phyloP scores from a whole-genome alignment of 2,888 invertebrate species.

The Leucania comma region DNA sequence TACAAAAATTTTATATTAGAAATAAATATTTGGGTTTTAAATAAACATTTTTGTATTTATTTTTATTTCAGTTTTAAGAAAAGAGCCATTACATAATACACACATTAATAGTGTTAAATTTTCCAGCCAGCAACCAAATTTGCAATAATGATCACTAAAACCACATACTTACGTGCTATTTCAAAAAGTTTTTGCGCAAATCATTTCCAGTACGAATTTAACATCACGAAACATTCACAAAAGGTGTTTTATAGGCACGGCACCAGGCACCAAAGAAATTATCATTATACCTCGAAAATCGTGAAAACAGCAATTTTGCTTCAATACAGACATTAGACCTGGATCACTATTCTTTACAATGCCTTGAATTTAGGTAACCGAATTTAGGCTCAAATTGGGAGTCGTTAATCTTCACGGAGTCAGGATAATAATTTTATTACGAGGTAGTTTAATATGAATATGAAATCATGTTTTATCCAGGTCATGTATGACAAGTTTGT shows the following conservation, averaged over 20 bases:
- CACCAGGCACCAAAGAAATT: conserved; percentile 56
- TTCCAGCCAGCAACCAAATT: no score
- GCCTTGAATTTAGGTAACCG: conserved; percentile 29
- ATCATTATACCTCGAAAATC: conserved; percentile 45
- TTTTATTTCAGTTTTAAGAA: neutral
- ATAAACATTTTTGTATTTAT: no score
- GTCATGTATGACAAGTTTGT: neutral
- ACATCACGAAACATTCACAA: conserved; percentile 33
- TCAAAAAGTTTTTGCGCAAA: neutral
- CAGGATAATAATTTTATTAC: conserved; percentile 28
- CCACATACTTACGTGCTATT: no score
- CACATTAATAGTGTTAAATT: no score
- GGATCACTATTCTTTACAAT: conserved; percentile 36
- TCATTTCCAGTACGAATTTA: conserved; percentile 39
- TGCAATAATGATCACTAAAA: no score
- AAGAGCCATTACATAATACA: no score
- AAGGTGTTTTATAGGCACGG: conserved; percentile 48
- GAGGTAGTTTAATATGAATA: neutral
- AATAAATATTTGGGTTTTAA: no score
- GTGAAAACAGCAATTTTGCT: conserved; percentile 52
- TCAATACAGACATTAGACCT: conserved; percentile 50
- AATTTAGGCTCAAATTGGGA: conserved; percentile 33
- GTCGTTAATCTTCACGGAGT: conserved; percentile 30
- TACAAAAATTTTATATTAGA: no score
- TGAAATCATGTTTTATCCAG: neutral